A percentile compares a stretch with the other conserved stretches of the same genome.
phyloP scores from a whole-genome alignment of 2,797 vertebrate genomes.

The Sebastes hubbsi region DNA sequence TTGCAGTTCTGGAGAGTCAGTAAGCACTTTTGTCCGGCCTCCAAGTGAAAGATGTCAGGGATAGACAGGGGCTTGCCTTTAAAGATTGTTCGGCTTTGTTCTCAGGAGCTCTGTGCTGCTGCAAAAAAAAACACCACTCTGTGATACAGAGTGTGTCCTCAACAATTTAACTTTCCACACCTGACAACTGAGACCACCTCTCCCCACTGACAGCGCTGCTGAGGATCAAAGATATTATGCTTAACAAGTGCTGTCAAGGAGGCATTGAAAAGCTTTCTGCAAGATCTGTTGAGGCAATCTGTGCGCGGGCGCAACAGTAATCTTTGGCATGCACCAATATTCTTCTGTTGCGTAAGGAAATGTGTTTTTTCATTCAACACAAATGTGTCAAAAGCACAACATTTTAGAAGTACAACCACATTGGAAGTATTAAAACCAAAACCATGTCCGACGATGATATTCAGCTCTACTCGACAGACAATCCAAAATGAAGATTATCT shows the following conservation, averaged over 20 bases:
- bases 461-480: background rate
- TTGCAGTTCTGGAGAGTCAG: slow-evolving; percentile 2
- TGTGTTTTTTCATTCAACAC: background rate
- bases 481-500: background rate
- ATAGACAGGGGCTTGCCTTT: background rate
- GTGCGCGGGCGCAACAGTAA: slow-evolving; percentile 29
- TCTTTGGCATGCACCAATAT: slow-evolving; percentile 9
- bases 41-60: slow-evolving; percentile 5
- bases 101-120: background rate
- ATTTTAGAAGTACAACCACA: background rate
- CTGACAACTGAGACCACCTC: slow-evolving; percentile 18
- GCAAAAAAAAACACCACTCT: background rate
- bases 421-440: background rate
- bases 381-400: background rate
- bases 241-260: background rate
- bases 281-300: slow-evolving; percentile 19
- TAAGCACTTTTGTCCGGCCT: slow-evolving; percentile 2
- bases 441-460: background rate
- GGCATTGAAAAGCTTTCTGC: background rate
- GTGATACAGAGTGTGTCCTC: background rate
- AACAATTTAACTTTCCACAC: background rate
- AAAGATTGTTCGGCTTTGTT: slow-evolving; percentile 30
- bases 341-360: slow-evolving; percentile 19
- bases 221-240: slow-evolving; percentile 34
- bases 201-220: background rate